Base-by-base conservation (phyloP, 2,888 invertebrate species). In the Tipula helvola region DNA sequence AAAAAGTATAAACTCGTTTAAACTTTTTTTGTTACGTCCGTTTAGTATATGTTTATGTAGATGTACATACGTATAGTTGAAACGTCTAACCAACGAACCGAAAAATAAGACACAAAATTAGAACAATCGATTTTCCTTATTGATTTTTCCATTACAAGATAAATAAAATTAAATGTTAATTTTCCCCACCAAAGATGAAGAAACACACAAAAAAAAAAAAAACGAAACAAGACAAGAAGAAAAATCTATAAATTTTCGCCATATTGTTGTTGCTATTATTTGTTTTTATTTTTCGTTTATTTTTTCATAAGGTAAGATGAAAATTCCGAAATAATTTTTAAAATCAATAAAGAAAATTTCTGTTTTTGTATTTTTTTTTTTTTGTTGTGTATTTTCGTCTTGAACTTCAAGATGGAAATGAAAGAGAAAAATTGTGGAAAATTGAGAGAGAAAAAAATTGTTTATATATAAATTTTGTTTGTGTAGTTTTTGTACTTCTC, bases 131-230 rank as follows among this genome's bases (percentile, higher is more conserved):
- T 71, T 71, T 28, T 71, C 71, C 13, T 71, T 71, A 71, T 71
- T 71, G 71, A 71, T 71, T 71, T 71, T 71, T 28, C 28, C 71
- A 71, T 71, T 71, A 71, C 71, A 71, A 71, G 71, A 71, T 71
- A 71, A 71, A 71, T 71, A 71, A 71, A 71, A 71, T 71, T 71
- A 71, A 71, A 71, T 71, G 71, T 71, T 71, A 71, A 71, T 71
- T 71, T 71, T 71, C 71, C 71, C 71, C 71, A 71, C 71, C 71
- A 28, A 71, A 71, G 28, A 71, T 71, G 52, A 52, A 71, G 10
- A 71, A 71, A 71, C 71, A 18, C 28, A 57, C n/a, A n/a, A n/a
- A 28, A 28, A 28, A 18, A 18, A 57, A 18, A 7, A 57, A 16
- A 52, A 52, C 47, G 10, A 18, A 57, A 57, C 57, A 71, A 71